Conservation (phyloP, 2,113 vertebrate species). For the Rhinogobius similis region DNA sequence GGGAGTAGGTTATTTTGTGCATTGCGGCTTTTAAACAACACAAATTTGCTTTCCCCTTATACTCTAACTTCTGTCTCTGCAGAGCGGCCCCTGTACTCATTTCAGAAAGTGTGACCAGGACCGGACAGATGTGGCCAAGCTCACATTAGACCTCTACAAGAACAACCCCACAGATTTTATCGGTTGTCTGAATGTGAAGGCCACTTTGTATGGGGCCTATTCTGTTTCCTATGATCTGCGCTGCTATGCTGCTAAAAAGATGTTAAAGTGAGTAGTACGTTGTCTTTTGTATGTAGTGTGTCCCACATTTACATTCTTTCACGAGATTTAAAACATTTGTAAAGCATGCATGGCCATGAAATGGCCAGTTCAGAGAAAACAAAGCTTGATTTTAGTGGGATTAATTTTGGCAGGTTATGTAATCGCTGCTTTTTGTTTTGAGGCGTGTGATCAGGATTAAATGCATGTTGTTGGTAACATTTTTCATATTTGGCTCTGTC, state of each 20-base stretch:
- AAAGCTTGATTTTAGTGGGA: slow-evolving; percentile 45
- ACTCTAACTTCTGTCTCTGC: not conserved
- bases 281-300: not conserved
- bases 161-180: slow-evolving; percentile 87
- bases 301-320: not conserved
- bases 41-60: not conserved
- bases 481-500: not conserved
- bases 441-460: slow-evolving; percentile 44
- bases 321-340: not conserved
- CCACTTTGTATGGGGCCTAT: slow-evolving; percentile 90
- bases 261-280: slow-evolving; percentile 66
- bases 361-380: slow-evolving; percentile 14
- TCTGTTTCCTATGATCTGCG: slow-evolving; percentile 88
- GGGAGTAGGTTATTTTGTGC: no score
- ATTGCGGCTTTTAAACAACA: not conserved
- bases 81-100: slow-evolving; percentile 60
- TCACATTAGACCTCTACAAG: slow-evolving; percentile 95
- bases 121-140: slow-evolving; percentile 86
- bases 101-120: slow-evolving; percentile 57
- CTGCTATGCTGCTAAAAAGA: slow-evolving; percentile 81
- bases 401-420: slow-evolving; percentile 56
- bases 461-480: slow-evolving; percentile 18
- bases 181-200: slow-evolving; percentile 90
- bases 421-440: slow-evolving; percentile 38
- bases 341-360: slow-evolving; percentile 1